Evolutionary conservation across 2,113 vertebrate species (phyloP).

Genomic region (Helogale parvula): DNA sequence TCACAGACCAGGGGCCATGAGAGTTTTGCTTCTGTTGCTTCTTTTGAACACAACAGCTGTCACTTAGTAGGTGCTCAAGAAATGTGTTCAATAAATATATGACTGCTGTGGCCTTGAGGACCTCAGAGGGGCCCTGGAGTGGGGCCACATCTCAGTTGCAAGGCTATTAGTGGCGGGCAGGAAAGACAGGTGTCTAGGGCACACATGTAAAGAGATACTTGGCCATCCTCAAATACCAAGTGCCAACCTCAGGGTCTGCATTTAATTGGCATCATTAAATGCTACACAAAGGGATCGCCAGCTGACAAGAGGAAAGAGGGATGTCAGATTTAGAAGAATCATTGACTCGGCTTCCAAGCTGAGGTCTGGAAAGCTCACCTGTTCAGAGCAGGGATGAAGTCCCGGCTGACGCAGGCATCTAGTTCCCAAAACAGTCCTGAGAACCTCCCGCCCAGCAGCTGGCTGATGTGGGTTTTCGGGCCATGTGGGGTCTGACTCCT

Average conservation of each 20-base stretch:
- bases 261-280: background rate
- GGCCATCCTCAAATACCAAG: background rate
- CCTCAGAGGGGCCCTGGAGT: background rate
- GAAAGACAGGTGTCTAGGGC: background rate
- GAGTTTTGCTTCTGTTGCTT: background rate
- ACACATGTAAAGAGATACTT: background rate
- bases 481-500: background rate
- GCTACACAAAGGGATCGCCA: background rate
- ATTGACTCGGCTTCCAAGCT: background rate
- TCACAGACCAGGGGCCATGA: rapidly evolving
- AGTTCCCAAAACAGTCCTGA: background rate
- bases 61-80: background rate
- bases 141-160: background rate
- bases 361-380: background rate
- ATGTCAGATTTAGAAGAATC: background rate
- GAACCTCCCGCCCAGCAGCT: background rate
- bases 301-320: background rate
- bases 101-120: background rate
- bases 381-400: background rate
- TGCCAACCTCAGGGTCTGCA: background rate
- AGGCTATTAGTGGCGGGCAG: background rate
- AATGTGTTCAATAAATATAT: background rate
- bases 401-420: background rate
- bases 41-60: background rate
- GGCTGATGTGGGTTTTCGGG: background rate